Conservation (phyloP, 1,140 invertebrate genomes). For the Temnothorax curvispinosus region DNA sequence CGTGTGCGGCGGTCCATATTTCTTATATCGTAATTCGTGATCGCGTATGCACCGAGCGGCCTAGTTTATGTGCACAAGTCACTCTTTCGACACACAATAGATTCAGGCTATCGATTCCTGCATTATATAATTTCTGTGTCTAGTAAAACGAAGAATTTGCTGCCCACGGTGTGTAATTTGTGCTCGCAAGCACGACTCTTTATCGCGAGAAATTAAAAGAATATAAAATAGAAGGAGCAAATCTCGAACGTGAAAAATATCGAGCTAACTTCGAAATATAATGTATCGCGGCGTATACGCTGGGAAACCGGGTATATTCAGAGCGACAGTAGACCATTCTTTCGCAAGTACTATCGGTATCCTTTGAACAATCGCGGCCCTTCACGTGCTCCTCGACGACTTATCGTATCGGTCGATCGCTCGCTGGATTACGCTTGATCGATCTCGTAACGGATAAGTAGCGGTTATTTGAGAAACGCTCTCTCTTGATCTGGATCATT, state of each 20-base stretch:
- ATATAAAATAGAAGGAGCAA: not conserved
- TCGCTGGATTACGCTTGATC: slow-evolving; percentile 18
- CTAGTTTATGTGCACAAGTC: slow-evolving; percentile 23
- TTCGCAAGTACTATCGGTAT: slow-evolving; percentile 31
- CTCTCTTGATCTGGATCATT: not conserved
- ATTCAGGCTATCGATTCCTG: slow-evolving; percentile 40
- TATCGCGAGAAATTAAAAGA: not conserved
- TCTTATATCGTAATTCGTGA: slow-evolving; percentile 42
- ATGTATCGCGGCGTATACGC: not conserved
- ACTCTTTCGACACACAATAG: slow-evolving; percentile 25
- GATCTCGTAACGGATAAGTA: not conserved
- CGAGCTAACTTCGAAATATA: not conserved
- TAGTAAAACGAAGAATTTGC: not conserved
- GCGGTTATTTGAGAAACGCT: not conserved
- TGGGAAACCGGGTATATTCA: not conserved
- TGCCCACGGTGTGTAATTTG: not conserved
- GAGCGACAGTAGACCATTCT: not conserved
- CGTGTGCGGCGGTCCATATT: slow-evolving; percentile 10
- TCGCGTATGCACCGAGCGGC: slow-evolving; percentile 13
- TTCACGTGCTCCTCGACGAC: slow-evolving; percentile 4
- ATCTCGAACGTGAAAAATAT: not conserved
- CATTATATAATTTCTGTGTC: slow-evolving; percentile 9
- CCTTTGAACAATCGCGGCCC: slow-evolving; percentile 16
- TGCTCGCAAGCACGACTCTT: not conserved
- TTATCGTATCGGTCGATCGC: slow-evolving; percentile 49